These are phyloP conservation scores for Bufo gargarizans DNA, from an alignment of 2,113 vertebrate genomes.

Conservation along the genomic window DNA sequence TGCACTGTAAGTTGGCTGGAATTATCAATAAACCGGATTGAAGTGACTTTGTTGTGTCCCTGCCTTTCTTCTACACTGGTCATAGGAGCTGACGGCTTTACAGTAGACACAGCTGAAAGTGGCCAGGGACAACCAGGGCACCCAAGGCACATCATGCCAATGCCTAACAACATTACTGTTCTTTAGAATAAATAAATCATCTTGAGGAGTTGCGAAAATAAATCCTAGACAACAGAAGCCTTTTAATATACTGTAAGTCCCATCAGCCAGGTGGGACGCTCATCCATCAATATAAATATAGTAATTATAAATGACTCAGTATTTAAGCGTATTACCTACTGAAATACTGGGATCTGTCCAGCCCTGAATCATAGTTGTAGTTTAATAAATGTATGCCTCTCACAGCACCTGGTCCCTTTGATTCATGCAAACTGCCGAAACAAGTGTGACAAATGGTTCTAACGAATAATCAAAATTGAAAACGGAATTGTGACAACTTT, in stretches of 20 bases:
- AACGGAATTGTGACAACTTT: slow-evolving; percentile 40
- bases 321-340: not conserved
- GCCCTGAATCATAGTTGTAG: not conserved
- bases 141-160: not conserved
- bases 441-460: slow-evolving; percentile 30
- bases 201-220: not conserved
- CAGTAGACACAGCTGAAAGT: no score
- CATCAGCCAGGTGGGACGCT: not conserved
- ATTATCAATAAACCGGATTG: no score
- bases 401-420: not conserved
- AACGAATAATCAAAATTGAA: slow-evolving; percentile 9
- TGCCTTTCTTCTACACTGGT: no score
- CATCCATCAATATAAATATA: not conserved
- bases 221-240: not conserved
- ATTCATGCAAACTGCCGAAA: slow-evolving; percentile 5
- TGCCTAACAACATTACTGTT: not conserved
- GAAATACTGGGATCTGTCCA: not conserved
- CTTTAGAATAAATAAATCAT: not conserved
- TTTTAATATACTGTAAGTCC: not conserved
- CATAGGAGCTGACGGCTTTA: no score
- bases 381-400: not conserved
- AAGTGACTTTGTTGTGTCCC: no score
- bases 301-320: not conserved
- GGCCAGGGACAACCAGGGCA: no score
- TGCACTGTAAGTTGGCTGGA: no score